These are phyloP conservation scores for Campylomormyrus tamandua DNA, from an alignment of 2,113 vertebrate genomes.

Conservation along the genomic window DNA sequence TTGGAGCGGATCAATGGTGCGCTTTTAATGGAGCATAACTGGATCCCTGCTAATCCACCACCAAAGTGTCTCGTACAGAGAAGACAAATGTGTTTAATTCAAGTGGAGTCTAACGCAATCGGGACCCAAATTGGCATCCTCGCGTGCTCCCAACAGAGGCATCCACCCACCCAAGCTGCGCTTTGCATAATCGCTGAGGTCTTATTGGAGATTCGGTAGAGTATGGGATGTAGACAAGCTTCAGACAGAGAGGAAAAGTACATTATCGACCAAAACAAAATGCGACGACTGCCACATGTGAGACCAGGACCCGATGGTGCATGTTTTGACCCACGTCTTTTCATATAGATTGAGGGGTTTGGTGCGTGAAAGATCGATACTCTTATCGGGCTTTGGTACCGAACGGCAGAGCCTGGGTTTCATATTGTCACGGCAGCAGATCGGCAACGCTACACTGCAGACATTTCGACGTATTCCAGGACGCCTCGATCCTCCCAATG, in stretches of 20 bases:
- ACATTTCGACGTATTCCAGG: background rate
- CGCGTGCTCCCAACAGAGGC: conserved; percentile 30
- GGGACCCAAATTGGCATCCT: conserved; percentile 50
- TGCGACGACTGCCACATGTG: conserved; percentile 28
- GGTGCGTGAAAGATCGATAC: conserved; percentile 56
- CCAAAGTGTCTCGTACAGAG: conserved; percentile 25
- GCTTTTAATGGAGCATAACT: conserved; percentile 59
- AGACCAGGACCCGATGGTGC: conserved; percentile 29
- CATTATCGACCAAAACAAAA: conserved; percentile 53
- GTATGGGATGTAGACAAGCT: conserved; percentile 44
- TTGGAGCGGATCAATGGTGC: conserved; percentile 61
- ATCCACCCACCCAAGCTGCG: conserved; percentile 22
- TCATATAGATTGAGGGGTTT: conserved; percentile 40
- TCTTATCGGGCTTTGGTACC: conserved; percentile 47
- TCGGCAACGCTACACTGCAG: background rate
- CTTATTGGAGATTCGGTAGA: background rate
- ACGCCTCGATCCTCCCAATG: background rate
- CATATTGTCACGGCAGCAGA: background rate
- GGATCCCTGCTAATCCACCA: conserved; percentile 40
- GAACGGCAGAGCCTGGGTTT: conserved; percentile 3
- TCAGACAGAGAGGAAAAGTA: conserved; percentile 46
- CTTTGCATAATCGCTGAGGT: conserved; percentile 25
- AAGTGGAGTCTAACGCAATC: conserved; percentile 16
- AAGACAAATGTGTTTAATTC: conserved; percentile 25
- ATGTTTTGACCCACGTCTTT: conserved; percentile 52